Percentiles rank a stretch among this genome's conserved stretches.
These are phyloP conservation scores for Gonatopus flavifemur DNA, from an alignment of 1,140 invertebrate genomes.

Conservation along the genomic window DNA sequence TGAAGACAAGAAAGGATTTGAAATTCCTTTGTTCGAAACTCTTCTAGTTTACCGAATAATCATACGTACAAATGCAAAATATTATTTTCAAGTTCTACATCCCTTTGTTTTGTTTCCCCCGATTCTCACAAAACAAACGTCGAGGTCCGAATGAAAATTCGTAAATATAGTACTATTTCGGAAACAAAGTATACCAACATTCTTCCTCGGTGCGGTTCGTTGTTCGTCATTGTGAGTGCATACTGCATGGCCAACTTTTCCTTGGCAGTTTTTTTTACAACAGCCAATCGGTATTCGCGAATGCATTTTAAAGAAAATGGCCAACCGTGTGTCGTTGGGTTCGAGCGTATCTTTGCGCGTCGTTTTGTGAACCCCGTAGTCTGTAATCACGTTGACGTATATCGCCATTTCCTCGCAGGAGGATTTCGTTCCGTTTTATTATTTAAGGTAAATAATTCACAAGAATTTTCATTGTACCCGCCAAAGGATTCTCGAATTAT, in stretches of 20 bases:
- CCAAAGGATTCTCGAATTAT: too few relatives aligned
- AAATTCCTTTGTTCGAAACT: too few relatives aligned
- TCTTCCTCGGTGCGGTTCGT: slow-evolving; percentile 26
- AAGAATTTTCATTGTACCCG: too few relatives aligned
- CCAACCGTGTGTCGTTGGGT: slow-evolving; percentile 58
- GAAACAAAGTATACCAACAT: too few relatives aligned
- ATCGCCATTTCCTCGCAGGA: slow-evolving; percentile 67
- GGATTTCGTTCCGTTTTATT: slow-evolving; percentile 39
- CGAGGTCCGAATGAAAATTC: too few relatives aligned
- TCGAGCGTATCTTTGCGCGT: slow-evolving; percentile 70
- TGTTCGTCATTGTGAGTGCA: slow-evolving; percentile 34
- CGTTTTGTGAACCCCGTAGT: slow-evolving; percentile 73
- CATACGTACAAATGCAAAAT: too few relatives aligned
- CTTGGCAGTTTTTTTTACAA: slow-evolving; percentile 39
- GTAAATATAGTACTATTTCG: too few relatives aligned
- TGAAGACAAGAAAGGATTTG: too few relatives aligned
- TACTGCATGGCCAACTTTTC: slow-evolving; percentile 39
- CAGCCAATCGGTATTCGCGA: slow-evolving; percentile 53
- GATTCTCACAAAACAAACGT: too few relatives aligned
- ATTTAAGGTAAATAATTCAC: slow-evolving; percentile 43
- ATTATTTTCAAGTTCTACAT: too few relatives aligned
- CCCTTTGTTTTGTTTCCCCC: too few relatives aligned
- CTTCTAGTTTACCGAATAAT: too few relatives aligned
- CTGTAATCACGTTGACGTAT: slow-evolving; percentile 77
- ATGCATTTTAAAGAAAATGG: slow-evolving; percentile 47